phyloP scores from a whole-genome alignment of 2,888 invertebrate species.

The Hirtodrosophila cameraria region DNA sequence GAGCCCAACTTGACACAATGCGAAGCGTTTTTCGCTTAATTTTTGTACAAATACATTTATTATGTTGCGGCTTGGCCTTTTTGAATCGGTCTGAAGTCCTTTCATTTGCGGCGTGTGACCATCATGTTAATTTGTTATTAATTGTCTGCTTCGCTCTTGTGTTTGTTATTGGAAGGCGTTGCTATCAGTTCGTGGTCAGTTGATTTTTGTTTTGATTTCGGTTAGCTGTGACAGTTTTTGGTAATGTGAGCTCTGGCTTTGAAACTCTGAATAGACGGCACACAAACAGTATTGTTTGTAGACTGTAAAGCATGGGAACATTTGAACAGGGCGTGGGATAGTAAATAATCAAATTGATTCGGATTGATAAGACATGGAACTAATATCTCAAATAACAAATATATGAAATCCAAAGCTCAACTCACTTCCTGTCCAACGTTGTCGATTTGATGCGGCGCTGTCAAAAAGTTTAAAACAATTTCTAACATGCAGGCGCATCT shows the following conservation, averaged over 20 bases:
- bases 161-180: conserved; percentile 35
- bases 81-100: conserved; percentile 30
- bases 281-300: neutral
- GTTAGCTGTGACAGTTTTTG: conserved; percentile 23
- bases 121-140: conserved; percentile 83
- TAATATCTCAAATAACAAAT: conserved; percentile 18
- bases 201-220: conserved; percentile 73
- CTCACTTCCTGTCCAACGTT: conserved; percentile 13
- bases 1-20: conserved; percentile 69
- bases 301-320: conserved; percentile 2
- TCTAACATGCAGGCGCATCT: conserved; percentile 69
- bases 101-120: conserved; percentile 67
- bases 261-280: neutral
- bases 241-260: conserved; percentile 33
- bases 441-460: conserved; percentile 41
- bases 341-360: conserved; percentile 30
- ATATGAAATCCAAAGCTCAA: neutral
- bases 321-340: conserved; percentile 39
- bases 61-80: conserved; percentile 50
- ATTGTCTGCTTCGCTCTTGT: conserved; percentile 60
- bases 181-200: conserved; percentile 43
- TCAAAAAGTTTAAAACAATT: conserved; percentile 44
- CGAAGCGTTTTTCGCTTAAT: conserved; percentile 76
- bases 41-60: conserved; percentile 77
- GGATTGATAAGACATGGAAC: conserved; percentile 18